phyloP scores from a whole-genome alignment of 2,797 vertebrate genomes.

The Sebastes itinus region DNA sequence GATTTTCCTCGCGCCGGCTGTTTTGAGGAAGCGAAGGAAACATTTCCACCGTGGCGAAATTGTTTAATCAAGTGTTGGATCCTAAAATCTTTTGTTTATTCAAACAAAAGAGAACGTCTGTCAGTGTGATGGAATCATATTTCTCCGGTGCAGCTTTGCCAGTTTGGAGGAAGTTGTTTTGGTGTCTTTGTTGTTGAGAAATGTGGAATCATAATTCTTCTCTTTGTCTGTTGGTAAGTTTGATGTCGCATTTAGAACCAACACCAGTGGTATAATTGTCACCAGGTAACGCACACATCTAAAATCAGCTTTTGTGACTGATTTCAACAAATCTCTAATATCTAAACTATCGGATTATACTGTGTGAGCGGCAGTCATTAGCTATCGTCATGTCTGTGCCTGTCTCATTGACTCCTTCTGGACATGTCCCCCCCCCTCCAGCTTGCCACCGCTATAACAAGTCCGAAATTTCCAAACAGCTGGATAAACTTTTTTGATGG shows the following conservation, averaged over 20 bases:
- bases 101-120: not conserved
- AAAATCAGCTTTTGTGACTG: too few relatives aligned
- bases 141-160: not conserved
- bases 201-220: not conserved
- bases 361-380: not conserved
- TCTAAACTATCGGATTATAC: not conserved
- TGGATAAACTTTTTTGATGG: not conserved
- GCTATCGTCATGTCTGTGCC: not conserved
- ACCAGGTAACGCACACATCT: too few relatives aligned
- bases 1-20: not conserved
- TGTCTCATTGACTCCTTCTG: not conserved
- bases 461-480: not conserved
- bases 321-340: not conserved
- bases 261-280: too few relatives aligned
- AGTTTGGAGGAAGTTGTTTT: not conserved
- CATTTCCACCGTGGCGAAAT: not conserved
- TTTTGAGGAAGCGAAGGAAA: slow-evolving; percentile 8
- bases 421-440: not conserved
- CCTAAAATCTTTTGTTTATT: not conserved
- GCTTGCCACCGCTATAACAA: not conserved
- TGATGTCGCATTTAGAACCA: too few relatives aligned
- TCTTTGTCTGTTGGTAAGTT: not conserved
- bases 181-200: not conserved
- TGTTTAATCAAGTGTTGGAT: slow-evolving; percentile 17
- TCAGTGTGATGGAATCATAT: not conserved